Evolutionary conservation across 35 echinoderm and acorn worm species (phyloP).

Genomic region (Anneissia japonica): DNA sequence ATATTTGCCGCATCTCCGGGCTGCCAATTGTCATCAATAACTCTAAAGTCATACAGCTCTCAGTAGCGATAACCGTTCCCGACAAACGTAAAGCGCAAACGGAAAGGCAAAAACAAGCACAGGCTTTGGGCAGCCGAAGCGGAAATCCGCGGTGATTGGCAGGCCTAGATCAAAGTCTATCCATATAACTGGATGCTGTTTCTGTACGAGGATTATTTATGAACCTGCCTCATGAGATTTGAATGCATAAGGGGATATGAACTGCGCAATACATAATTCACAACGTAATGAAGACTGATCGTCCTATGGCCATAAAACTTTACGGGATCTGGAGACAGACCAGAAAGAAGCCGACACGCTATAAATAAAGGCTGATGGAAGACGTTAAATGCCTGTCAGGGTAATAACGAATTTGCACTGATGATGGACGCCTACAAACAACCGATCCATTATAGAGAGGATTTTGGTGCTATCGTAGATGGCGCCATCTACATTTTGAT

Average conservation of each 20-base stretch:
- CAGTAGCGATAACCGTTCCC: neutral
- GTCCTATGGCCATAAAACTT: neutral
- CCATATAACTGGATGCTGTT: neutral
- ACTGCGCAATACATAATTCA: neutral
- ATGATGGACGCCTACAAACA: neutral
- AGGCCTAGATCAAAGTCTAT: constrained; percentile 1
- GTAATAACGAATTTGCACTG: neutral
- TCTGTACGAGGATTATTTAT: neutral
- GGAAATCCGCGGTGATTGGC: neutral
- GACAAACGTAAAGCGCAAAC: neutral
- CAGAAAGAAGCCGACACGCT: neutral
- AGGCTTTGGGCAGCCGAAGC: neutral
- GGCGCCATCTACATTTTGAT: neutral
- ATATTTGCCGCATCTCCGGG: neutral
- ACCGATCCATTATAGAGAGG: neutral
- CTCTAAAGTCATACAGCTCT: neutral
- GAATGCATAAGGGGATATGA: neutral
- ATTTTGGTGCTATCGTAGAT: neutral
- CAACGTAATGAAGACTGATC: neutral
- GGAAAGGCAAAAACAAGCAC: neutral
- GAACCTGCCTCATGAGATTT: neutral
- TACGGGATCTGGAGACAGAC: constrained; percentile 1
- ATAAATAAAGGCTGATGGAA: neutral
- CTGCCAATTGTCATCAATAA: neutral
- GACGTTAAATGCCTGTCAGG: neutral